Conservation (phyloP, 1,140 invertebrate genomes). For the Lepidurus packardi region DNA sequence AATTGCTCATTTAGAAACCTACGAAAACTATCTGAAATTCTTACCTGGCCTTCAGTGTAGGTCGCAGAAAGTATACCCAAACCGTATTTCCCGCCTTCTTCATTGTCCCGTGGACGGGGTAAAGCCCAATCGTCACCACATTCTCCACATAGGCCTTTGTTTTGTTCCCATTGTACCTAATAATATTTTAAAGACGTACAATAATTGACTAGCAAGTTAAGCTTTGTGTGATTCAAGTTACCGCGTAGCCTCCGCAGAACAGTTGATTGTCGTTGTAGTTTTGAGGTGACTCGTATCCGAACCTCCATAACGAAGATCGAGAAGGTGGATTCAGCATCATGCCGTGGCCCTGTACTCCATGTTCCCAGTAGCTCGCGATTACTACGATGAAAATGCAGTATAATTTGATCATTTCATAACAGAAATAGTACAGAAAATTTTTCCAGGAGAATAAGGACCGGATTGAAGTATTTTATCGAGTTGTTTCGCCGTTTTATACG, state of each 20-base stretch:
- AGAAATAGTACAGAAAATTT: not conserved
- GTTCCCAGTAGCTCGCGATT: not conserved
- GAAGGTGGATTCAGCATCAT: conserved; percentile 77
- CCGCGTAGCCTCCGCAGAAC: conserved; percentile 74
- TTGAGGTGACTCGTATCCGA: conserved; percentile 83
- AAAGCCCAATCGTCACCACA: conserved; percentile 53
- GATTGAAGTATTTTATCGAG: no score
- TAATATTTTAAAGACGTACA: not conserved
- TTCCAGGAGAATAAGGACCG: no score
- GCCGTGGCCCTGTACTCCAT: conserved; percentile 59
- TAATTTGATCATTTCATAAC: not conserved
- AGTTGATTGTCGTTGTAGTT: conserved; percentile 90
- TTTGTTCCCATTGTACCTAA: conserved; percentile 45
- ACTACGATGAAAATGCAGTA: not conserved
- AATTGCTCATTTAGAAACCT: conserved; percentile 32
- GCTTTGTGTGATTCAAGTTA: not conserved
- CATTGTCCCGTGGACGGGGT: conserved; percentile 53
- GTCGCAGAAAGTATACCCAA: conserved; percentile 49
- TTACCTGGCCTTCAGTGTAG: conserved; percentile 38
- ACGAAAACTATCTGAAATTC: conserved; percentile 31
- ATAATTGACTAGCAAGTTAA: not conserved
- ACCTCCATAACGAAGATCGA: conserved; percentile 87
- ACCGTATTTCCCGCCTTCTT: conserved; percentile 58
- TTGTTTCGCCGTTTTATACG: no score
- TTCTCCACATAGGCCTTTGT: conserved; percentile 53